Base-by-base conservation (phyloP, 2,797 vertebrate genomes). In the Pteronotus mesoamericanus region DNA sequence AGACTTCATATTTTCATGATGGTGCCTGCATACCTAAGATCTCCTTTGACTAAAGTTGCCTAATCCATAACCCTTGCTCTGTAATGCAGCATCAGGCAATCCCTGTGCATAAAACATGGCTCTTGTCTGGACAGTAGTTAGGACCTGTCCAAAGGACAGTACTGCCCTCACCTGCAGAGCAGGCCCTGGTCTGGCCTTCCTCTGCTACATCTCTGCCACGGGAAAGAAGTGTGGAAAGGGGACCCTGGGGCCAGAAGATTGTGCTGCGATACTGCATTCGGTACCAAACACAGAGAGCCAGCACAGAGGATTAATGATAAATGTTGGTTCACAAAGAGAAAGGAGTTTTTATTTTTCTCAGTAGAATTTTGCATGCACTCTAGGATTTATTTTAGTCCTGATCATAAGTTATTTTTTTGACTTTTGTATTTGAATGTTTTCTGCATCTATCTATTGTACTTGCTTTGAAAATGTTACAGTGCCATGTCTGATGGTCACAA, bases 381-480 rank as follows among this genome's bases (percentile, higher is more conserved):
- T 3, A 75, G 69, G 32, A 83, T 88, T 74, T 75, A 86, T 18
- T 89, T 64, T 69, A n/a, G 21, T 79, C 15, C 16, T 72, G 16
- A 51, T 26, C 21, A 26, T 48, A 42, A 61, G 69, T 64, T 66
- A n/a, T 57, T 37, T 69, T 85, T 83, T 68, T 96, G 9, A 77
- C 14, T 85, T 71, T 85, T 83, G 7, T 66, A 32, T 82, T 94
- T 74, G 68, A 91, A 78, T 3, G 2, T 21, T 95, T 95, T 88
- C 48, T 85, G 82, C 9, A 24, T 74, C 22, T 75, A 77, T 89
- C 32, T 57, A 22, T 74, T 78, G 55, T 86, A 26, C 69, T 74
- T 85, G 21, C 69, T 94, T 93, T 96, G 86, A 97, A 96, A 97
- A 95, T 90, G 61, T 94, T 75, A 78, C 3, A 21, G 21, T 74